A percentile compares a stretch with the other conserved stretches of the same genome.
Evolutionary conservation across 37 sponge, comb jelly and placozoan species (phyloP).

Genomic region (Halichondria panicea): DNA sequence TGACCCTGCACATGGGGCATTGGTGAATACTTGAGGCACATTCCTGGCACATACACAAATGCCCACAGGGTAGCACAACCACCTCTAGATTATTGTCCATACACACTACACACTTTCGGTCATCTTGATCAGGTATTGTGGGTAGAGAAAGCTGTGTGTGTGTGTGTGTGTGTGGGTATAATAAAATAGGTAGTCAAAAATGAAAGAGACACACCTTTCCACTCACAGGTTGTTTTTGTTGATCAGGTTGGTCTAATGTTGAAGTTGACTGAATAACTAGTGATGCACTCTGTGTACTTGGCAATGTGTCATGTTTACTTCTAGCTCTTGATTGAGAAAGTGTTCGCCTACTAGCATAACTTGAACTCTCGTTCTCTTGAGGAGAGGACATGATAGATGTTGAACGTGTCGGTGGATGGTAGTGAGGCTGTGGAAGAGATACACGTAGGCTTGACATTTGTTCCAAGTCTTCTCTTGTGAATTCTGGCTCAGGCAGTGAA

Average conservation of each 20-base stretch:
- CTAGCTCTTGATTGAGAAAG: no score
- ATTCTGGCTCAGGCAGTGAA: conserved; percentile 7
- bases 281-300: no score
- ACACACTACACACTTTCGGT: conserved; percentile 49
- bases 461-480: background rate
- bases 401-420: background rate
- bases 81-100: conserved; percentile 47
- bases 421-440: background rate
- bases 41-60: conserved; percentile 59
- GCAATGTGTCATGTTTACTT: no score
- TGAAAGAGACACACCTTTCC: background rate
- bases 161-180: background rate
- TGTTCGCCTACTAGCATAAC: no score
- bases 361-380: no score
- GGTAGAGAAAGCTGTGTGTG: background rate
- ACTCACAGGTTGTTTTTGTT: background rate
- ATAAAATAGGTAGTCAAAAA: background rate
- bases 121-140: background rate
- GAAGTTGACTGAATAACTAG: no score
- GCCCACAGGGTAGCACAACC: conserved; percentile 62
- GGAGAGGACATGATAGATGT: no score
- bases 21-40: conserved; percentile 30
- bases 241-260: no score
- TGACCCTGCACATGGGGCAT: conserved; percentile 37
- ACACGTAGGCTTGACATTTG: background rate